Evolutionary conservation across 1,140 invertebrate genomes (phyloP).

Genomic region (Coenobita brevimanus): DNA sequence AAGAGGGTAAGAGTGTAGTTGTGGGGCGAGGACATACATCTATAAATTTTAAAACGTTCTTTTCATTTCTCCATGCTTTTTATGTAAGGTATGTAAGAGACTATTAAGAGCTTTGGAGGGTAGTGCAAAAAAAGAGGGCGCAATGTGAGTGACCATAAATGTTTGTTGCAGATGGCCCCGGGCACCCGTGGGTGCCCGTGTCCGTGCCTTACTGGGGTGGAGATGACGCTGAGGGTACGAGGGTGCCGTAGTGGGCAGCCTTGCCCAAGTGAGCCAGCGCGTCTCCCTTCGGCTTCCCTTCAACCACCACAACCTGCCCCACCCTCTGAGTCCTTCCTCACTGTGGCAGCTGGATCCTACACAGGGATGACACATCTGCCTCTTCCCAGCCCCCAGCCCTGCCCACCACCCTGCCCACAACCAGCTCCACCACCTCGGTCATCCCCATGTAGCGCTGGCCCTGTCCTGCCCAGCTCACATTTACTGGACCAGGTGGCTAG

Average conservation of each 20-base stretch:
- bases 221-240: constrained; percentile 46
- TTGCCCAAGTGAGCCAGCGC: neutral
- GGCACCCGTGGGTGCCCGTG: constrained; percentile 52
- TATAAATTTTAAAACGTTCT: too few relatives aligned
- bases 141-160: too few relatives aligned
- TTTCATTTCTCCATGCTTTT: too few relatives aligned
- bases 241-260: constrained; percentile 24
- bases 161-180: constrained; percentile 48
- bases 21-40: too few relatives aligned
- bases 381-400: constrained; percentile 3
- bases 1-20: too few relatives aligned
- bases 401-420: neutral
- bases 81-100: too few relatives aligned
- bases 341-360: constrained; percentile 18
- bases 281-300: neutral
- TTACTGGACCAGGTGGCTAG: constrained; percentile 40
- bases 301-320: neutral
- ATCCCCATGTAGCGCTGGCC: too few relatives aligned
- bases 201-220: constrained; percentile 63
- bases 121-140: too few relatives aligned
- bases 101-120: too few relatives aligned
- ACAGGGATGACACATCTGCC: constrained; percentile 19
- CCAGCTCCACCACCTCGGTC: too few relatives aligned
- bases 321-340: constrained; percentile 23
- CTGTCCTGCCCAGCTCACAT: constrained; percentile 53